Conservation (phyloP, 2,888 invertebrate species). For the Seira musarum region DNA sequence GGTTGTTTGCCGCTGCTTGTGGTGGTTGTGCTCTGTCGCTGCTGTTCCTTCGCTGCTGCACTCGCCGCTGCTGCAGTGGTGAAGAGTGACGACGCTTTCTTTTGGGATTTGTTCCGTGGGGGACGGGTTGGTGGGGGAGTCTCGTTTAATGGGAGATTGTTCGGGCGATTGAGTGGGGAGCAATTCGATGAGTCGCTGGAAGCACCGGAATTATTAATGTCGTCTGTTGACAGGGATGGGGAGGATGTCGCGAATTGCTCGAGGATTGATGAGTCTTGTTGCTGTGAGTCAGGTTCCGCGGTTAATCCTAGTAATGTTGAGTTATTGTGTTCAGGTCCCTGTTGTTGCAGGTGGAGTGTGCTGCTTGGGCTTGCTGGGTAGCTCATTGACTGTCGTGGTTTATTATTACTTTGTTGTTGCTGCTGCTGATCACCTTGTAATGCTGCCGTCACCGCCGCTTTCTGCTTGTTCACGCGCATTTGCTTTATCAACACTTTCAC, state of each 20-base stretch:
- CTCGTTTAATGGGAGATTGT: slow-evolving; percentile 46
- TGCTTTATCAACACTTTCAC: slow-evolving; percentile 65
- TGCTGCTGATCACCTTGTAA: not conserved
- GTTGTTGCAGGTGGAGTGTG: not conserved
- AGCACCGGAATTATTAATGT: slow-evolving; percentile 18
- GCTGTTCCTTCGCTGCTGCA: not conserved
- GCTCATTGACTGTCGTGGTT: slow-evolving; percentile 50
- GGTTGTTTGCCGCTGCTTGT: slow-evolving; percentile 27
- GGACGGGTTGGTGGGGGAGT: slow-evolving; percentile 36
- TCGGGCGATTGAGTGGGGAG: slow-evolving; percentile 57
- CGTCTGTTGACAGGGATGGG: slow-evolving; percentile 40
- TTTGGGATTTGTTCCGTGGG: slow-evolving; percentile 47
- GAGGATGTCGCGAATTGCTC: slow-evolving; percentile 24
- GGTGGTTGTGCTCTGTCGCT: not conserved
- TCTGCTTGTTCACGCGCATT: slow-evolving; percentile 52
- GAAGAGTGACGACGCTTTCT: slow-evolving; percentile 54
- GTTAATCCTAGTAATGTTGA: no score
- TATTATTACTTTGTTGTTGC: slow-evolving; percentile 35
- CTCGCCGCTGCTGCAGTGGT: not conserved
- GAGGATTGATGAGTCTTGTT: slow-evolving; percentile 1
- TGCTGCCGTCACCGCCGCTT: slow-evolving; percentile 1
- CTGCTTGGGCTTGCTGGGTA: slow-evolving; percentile 59
- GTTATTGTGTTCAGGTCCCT: slow-evolving; percentile 31
- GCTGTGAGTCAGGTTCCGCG: slow-evolving; percentile 26
- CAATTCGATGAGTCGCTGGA: slow-evolving; percentile 43